Conservation (phyloP, 2,888 invertebrate species). For the Tridacna gigas region DNA sequence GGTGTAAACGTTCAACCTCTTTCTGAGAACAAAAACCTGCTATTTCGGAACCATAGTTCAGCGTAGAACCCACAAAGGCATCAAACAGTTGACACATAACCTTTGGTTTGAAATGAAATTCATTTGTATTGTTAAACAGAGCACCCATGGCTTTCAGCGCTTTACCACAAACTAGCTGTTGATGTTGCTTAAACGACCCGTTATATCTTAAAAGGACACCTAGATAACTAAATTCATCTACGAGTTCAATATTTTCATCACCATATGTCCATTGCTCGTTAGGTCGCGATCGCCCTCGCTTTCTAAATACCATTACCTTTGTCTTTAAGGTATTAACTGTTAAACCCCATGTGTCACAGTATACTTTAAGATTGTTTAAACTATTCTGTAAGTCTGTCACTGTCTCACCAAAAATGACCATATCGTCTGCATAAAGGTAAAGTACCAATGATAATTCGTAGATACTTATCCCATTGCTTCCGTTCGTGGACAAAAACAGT, state of each 20-base stretch:
- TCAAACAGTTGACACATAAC: too few relatives aligned
- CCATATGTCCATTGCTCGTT: slow-evolving; percentile 5
- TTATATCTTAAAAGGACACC: too few relatives aligned
- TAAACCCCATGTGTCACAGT: not conserved
- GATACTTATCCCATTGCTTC: not conserved
- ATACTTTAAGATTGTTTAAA: not conserved
- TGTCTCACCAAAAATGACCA: not conserved
- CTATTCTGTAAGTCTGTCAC: not conserved
- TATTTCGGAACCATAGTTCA: slow-evolving; percentile 35
- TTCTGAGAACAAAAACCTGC: slow-evolving; percentile 25
- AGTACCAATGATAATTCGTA: not conserved
- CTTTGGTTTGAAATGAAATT: too few relatives aligned
- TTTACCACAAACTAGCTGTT: too few relatives aligned
- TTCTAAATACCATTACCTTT: not conserved
- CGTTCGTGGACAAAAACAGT: not conserved
- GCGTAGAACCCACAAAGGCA: slow-evolving; percentile 25
- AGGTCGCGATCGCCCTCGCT: not conserved
- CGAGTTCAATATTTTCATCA: too few relatives aligned
- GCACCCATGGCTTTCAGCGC: too few relatives aligned
- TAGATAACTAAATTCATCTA: too few relatives aligned
- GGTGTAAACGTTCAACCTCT: slow-evolving; percentile 35
- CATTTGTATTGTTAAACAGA: too few relatives aligned
- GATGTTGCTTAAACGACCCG: too few relatives aligned
- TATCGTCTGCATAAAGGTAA: not conserved
- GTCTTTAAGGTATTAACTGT: not conserved